Evolutionary conservation across 2,797 vertebrate species (phyloP).

Genomic region (Tokudaia muenninki): DNA sequence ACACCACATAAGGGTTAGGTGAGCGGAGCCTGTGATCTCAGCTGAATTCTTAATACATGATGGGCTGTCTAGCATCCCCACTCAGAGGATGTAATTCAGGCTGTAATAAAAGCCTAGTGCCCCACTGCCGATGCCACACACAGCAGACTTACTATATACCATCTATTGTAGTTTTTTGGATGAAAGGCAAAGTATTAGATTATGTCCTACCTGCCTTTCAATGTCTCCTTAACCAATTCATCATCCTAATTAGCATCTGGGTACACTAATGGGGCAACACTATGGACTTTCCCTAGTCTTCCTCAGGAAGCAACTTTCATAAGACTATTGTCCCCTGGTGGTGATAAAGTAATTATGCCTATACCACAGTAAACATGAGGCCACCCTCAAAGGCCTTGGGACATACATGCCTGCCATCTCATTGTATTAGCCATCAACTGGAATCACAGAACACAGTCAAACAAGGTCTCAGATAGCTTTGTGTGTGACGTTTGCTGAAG

Average conservation of each 20-base stretch:
- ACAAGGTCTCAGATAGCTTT: constrained; percentile 71
- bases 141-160: constrained; percentile 74
- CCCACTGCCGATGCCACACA: constrained; percentile 63
- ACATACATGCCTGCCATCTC: constrained; percentile 58
- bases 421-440: constrained; percentile 71
- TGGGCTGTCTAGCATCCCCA: constrained; percentile 69
- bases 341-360: constrained; percentile 60
- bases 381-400: constrained; percentile 68
- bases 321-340: constrained; percentile 63
- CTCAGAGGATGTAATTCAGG: constrained; percentile 77
- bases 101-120: constrained; percentile 73
- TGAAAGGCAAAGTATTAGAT: constrained; percentile 77
- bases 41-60: constrained; percentile 81
- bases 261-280: constrained; percentile 23
- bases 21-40: constrained; percentile 77
- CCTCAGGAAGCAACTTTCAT: constrained; percentile 46
- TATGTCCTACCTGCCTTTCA: constrained; percentile 69
- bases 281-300: constrained; percentile 58
- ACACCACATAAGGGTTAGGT: constrained; percentile 71
- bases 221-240: constrained; percentile 78
- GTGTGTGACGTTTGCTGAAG: constrained; percentile 76
- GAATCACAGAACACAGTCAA: constrained; percentile 75
- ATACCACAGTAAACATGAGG: constrained; percentile 69
- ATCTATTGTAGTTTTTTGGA: constrained; percentile 29
- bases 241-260: constrained; percentile 77